Conservation (phyloP, 2,113 vertebrate genomes). For the Oreotrochilus melanogaster region DNA sequence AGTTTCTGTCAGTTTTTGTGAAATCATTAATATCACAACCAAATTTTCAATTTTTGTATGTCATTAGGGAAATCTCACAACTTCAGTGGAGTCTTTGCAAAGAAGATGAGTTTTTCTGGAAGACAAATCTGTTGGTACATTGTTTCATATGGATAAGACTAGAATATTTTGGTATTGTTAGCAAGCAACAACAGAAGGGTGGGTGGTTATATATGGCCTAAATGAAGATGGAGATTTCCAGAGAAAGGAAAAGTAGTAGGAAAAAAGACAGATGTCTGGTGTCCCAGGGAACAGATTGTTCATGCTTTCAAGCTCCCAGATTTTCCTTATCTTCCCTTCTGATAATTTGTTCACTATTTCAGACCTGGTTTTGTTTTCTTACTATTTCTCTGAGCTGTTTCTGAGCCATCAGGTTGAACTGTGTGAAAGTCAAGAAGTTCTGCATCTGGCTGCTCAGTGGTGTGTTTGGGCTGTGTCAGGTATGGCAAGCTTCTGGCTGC, state of each 20-base stretch:
- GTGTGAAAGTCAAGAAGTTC: not conserved
- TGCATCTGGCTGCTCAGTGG: not conserved
- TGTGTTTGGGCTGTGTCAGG: not conserved
- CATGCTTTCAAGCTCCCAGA: not conserved
- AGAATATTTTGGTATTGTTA: not conserved
- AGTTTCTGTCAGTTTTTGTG: not conserved
- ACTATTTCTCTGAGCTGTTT: not conserved
- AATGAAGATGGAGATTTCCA: not conserved
- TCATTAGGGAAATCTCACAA: not conserved
- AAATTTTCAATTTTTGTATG: not conserved
- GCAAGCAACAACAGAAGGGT: not conserved
- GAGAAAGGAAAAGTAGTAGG: not conserved
- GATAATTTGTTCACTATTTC: not conserved
- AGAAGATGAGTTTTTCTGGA: not conserved
- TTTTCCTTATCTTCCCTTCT: not conserved
- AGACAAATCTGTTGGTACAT: not conserved
- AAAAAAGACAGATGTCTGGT: not conserved
- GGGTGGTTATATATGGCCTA: not conserved
- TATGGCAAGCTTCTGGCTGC: not conserved
- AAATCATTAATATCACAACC: not conserved
- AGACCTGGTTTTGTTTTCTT: not conserved
- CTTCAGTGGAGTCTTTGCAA: not conserved
- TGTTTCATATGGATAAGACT: not conserved
- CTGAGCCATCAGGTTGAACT: not conserved
- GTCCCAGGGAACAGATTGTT: not conserved